Percentiles rank a stretch among this genome's conserved stretches.
Conservation (phyloP, 1,140 invertebrate species). For the Apis mellifera region DNA sequence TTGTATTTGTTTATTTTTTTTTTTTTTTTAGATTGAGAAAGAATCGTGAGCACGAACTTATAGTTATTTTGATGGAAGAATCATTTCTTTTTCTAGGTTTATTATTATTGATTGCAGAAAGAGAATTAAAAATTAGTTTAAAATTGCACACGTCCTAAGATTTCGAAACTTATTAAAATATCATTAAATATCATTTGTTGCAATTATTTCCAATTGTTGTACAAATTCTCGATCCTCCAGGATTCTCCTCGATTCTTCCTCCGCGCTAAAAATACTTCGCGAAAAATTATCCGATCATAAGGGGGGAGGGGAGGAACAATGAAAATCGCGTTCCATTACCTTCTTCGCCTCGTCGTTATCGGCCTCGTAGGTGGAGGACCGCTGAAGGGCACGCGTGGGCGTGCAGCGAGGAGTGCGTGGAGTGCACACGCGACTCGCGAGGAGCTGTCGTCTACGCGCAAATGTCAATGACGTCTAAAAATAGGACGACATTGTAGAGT, state of each 20-base stretch:
- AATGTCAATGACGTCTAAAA: conserved; percentile 72
- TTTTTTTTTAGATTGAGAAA: not conserved
- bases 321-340: conserved; percentile 44
- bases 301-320: conserved; percentile 48
- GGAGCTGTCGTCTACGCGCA: conserved; percentile 57
- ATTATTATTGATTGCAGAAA: too few species aligned
- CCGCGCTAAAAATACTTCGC: not conserved
- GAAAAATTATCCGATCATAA: conserved; percentile 5
- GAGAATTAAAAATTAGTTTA: too few species aligned
- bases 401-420: conserved; percentile 31
- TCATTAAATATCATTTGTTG: too few species aligned
- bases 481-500: conserved; percentile 47
- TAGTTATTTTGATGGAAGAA: too few species aligned
- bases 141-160: too few species aligned
- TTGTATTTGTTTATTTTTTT: too few species aligned
- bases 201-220: too few species aligned
- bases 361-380: conserved; percentile 50
- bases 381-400: conserved; percentile 68
- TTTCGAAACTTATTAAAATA: too few species aligned
- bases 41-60: not conserved
- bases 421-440: conserved; percentile 24
- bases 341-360: conserved; percentile 62
- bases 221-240: too few species aligned
- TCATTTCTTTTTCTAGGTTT: too few species aligned
- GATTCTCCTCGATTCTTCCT: too few species aligned